Base-by-base conservation (phyloP, 2,888 invertebrate genomes). In the Melanotus villosus region DNA sequence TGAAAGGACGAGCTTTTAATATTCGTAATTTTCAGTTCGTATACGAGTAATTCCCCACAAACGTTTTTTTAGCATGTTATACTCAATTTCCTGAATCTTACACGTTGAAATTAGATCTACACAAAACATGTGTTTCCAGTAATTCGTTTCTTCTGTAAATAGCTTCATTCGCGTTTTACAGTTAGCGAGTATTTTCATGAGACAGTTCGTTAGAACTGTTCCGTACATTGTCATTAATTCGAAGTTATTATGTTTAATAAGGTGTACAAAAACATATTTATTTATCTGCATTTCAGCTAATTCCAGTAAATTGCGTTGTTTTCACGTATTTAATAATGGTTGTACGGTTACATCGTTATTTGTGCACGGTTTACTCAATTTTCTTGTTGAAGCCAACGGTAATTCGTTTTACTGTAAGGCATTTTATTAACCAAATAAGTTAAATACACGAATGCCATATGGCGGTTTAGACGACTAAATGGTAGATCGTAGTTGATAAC, bases 271-370 rank as follows among this genome's bases (percentile, higher is more conserved):
- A 18, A 21, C 23, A 18, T 23, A 18, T 23, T 10, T 23, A 47
- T 18, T 10, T 23, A 23, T 12, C 47, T 47, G 7, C 23, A 18
- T 47, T 47, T 18, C 14, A 10, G n/a, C n/a, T n/a, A n/a, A n/a
- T n/a, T 52, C 18, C 1, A 16, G 32, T 52, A 52, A 52, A 52
- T 52, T 30, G 18, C 16, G 52, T 32, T 52, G 52, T 52, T 34
- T 23, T 23, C 50, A 50, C 43, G 26, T 50, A 50, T 50, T 50
- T n/a, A n/a, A n/a, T n/a, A 50, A 50, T 52, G 26, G 26, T 30
- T 10, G 52, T 52, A 52, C 52, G 52, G 52, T 52, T 52, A 52
- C 52, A 18, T 52, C 52, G 52, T 52, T 52, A 52, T 50, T 16
- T 32, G 30, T 32, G 32, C 18, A 23, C 19, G 56, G 4, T 34